phyloP scores from a whole-genome alignment of 2,888 invertebrate species.

The Opisthograptis luteolata region DNA sequence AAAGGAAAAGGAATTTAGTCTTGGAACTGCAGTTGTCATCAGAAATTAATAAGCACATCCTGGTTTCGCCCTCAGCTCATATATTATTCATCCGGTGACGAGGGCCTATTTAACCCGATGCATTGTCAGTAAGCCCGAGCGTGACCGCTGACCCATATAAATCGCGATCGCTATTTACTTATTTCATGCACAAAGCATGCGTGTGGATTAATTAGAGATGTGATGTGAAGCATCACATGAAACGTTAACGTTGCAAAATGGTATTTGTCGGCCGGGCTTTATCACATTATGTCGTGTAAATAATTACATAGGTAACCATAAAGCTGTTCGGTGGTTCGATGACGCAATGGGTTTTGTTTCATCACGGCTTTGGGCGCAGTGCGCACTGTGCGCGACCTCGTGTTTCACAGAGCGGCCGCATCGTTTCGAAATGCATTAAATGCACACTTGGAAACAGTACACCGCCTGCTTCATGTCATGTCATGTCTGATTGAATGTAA shows the following conservation, averaged over 20 bases:
- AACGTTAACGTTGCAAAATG: constrained; percentile 55
- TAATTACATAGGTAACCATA: constrained; percentile 76
- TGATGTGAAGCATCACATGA: constrained; percentile 41
- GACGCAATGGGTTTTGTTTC: constrained; percentile 81
- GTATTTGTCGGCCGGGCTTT: constrained; percentile 38
- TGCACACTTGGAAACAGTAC: constrained; percentile 76
- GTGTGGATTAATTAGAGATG: constrained; percentile 61
- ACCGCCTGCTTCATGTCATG: constrained; percentile 50
- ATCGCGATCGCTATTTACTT: constrained; percentile 55
- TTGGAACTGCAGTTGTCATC: constrained; percentile 1
- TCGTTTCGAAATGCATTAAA: constrained; percentile 83
- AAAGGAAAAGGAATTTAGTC: constrained; percentile 55
- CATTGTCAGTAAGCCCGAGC: constrained; percentile 44
- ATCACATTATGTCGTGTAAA: constrained; percentile 75
- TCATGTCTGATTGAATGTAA: constrained; percentile 64
- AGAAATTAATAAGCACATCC: constrained; percentile 26
- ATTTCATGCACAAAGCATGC: constrained; percentile 73
- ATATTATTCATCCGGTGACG: constrained; percentile 39
- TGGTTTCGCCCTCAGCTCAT: constrained; percentile 26
- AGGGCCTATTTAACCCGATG: constrained; percentile 46
- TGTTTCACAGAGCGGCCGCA: constrained; percentile 77
- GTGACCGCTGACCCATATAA: constrained; percentile 69
- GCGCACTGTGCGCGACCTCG: constrained; percentile 78
- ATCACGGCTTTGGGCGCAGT: constrained; percentile 77
- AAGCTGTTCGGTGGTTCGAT: constrained; percentile 72